Conservation (phyloP, 2,797 vertebrate species). For the Rhadinocentrus ornatus region DNA sequence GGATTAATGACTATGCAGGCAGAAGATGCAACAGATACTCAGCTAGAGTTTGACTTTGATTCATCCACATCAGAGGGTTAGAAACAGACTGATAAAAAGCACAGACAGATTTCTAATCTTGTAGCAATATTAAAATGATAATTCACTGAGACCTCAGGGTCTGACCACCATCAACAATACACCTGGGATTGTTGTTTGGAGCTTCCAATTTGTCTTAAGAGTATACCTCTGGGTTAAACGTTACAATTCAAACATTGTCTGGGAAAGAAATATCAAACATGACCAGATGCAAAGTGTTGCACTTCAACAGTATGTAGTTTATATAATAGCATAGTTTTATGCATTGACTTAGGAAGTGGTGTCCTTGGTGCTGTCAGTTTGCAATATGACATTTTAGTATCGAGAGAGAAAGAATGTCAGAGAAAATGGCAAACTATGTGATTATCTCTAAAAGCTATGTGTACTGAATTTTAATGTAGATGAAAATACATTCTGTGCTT, state of each 20-base stretch:
- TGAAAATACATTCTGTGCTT: not conserved
- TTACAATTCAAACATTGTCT: not conserved
- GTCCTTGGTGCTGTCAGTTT: not conserved
- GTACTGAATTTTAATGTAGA: not conserved
- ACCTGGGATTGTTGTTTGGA: conserved; percentile 14
- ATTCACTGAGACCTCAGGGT: conserved; percentile 35
- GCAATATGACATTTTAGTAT: conserved; percentile 21
- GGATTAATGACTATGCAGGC: conserved; percentile 72
- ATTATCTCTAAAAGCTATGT: not conserved
- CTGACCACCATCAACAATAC: conserved; percentile 18
- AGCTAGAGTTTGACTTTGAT: conserved; percentile 62
- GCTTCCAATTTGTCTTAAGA: not conserved
- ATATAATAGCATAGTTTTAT: not conserved
- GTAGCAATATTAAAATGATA: conserved; percentile 49
- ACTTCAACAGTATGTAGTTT: not conserved
- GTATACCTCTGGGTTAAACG: not conserved
- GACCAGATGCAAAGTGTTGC: not conserved
- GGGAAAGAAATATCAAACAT: not conserved
- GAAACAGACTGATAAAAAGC: conserved; percentile 28
- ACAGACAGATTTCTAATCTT: conserved; percentile 44
- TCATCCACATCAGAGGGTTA: conserved; percentile 60
- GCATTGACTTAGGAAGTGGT: conserved; percentile 12
- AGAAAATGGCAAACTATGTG: conserved; percentile 1
- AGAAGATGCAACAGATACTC: conserved; percentile 54
- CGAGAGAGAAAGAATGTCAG: not conserved